Evolutionary conservation across 2,888 invertebrate genomes (phyloP).

Genomic region (Ormyrus thymus): DNA sequence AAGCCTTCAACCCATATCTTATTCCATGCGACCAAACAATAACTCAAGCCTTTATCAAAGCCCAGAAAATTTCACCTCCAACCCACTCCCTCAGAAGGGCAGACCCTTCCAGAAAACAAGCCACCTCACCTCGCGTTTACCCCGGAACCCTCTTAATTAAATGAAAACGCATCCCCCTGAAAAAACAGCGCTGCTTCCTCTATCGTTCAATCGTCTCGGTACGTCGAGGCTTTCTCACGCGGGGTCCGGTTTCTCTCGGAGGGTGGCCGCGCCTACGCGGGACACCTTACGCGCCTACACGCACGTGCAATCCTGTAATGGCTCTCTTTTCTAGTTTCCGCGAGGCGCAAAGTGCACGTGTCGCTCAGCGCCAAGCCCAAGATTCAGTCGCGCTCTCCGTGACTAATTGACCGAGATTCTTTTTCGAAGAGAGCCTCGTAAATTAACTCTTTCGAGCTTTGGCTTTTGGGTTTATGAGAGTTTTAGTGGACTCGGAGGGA

Average conservation of each 20-base stretch:
- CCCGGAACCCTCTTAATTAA: conserved; percentile 14
- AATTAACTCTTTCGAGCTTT: too few species aligned
- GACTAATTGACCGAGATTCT: background rate
- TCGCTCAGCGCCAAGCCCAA: background rate
- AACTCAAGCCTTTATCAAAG: too few species aligned
- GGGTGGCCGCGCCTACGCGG: conserved; percentile 40
- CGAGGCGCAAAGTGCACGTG: background rate
- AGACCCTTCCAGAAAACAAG: too few species aligned
- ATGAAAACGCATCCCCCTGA: background rate
- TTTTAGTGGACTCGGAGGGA: too few species aligned
- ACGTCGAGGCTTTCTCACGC: conserved; percentile 2
- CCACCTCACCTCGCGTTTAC: background rate
- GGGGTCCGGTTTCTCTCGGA: conserved; percentile 42
- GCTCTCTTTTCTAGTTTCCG: background rate
- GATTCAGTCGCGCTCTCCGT: background rate
- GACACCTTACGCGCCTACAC: conserved; percentile 27
- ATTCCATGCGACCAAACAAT: too few species aligned
- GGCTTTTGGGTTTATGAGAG: too few species aligned
- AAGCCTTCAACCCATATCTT: too few species aligned
- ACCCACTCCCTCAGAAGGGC: too few species aligned
- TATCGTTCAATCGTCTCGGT: background rate
- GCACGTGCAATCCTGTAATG: conserved; percentile 15
- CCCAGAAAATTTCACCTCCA: too few species aligned
- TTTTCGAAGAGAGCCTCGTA: too few species aligned
- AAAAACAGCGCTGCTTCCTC: background rate